These are phyloP conservation scores for Bubo bubo DNA, from an alignment of 2,113 vertebrate species.

Conservation along the genomic window DNA sequence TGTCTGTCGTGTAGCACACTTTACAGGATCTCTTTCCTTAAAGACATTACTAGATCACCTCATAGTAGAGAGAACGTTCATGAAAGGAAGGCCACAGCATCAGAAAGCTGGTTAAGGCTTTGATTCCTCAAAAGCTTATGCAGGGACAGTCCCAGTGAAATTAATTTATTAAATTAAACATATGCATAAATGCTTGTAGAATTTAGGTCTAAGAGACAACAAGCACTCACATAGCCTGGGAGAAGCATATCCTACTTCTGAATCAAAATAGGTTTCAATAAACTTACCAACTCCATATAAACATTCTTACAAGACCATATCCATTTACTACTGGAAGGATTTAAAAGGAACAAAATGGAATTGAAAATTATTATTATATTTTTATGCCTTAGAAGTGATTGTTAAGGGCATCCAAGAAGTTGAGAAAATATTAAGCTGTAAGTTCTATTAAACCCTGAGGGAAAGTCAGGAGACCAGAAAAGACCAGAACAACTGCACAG, in stretches of 20 bases:
- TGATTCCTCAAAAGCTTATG: neutral
- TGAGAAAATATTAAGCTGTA: neutral
- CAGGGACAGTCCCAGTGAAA: neutral
- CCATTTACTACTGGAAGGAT: neutral
- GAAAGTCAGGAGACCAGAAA: neutral
- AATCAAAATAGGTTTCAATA: neutral
- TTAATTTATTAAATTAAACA: constrained; percentile 24
- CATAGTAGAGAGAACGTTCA: neutral
- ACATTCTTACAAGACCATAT: neutral
- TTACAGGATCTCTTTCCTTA: neutral
- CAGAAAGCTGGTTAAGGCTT: neutral
- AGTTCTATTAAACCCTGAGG: constrained; percentile 1
- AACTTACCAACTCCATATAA: neutral
- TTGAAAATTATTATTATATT: neutral
- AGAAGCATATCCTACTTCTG: neutral
- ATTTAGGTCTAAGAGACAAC: neutral
- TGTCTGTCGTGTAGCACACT: neutral
- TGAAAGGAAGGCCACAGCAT: neutral
- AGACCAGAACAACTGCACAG: neutral
- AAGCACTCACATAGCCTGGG: neutral
- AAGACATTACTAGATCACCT: neutral
- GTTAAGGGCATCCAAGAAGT: neutral
- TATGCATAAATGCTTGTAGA: neutral
- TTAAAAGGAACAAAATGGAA: neutral
- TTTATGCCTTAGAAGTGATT: neutral